A percentile compares a stretch with the other conserved stretches of the same genome.
phyloP scores from a whole-genome alignment of 2,113 vertebrate genomes.

The Progne subis region DNA sequence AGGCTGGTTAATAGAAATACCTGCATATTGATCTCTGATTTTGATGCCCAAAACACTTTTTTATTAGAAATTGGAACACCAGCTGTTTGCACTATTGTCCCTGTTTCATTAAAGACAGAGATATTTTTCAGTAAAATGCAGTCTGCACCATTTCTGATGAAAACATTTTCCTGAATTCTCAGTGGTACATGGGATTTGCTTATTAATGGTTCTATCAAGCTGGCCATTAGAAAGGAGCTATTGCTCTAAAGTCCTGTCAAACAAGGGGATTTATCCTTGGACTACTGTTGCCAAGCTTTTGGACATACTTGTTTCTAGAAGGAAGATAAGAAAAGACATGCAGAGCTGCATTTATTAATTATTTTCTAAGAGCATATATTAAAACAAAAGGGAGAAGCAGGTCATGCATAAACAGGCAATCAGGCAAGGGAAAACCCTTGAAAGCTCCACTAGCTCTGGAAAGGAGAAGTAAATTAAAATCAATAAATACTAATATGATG shows the following conservation, averaged over 20 bases:
- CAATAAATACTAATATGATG: background rate
- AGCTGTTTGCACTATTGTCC: background rate
- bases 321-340: background rate
- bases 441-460: background rate
- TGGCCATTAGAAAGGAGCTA: background rate
- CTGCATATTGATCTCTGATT: background rate
- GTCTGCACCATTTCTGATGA: background rate
- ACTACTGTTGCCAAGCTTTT: background rate
- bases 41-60: background rate
- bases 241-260: background rate
- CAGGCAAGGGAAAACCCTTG: background rate
- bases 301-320: background rate
- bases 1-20: background rate
- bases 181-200: background rate
- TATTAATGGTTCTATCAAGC: background rate
- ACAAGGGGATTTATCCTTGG: background rate
- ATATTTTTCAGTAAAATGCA: background rate
- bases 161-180: background rate
- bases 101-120: background rate
- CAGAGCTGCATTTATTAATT: background rate
- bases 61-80: background rate
- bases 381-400: background rate
- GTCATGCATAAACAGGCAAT: background rate
- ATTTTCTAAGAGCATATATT: background rate
- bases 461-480: background rate